Conservation (phyloP, 2,888 invertebrate species). For the Apamea crenata region DNA sequence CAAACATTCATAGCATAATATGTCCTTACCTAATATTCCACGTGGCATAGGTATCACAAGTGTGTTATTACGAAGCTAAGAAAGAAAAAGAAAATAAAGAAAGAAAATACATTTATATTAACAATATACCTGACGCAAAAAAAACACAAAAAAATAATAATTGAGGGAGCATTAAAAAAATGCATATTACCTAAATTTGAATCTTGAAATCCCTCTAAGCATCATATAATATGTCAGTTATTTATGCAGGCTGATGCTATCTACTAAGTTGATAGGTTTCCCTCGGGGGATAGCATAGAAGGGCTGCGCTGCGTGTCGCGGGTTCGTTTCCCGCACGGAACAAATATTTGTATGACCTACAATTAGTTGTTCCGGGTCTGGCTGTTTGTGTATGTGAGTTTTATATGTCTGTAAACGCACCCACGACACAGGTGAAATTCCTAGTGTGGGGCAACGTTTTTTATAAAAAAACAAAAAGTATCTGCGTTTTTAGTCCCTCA, state of each 20-base stretch:
- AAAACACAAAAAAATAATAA: neutral
- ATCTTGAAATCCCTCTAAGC: neutral
- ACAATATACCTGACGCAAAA: neutral
- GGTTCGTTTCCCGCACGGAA: no score
- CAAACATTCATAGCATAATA: neutral
- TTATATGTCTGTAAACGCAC: no score
- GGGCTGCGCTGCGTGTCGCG: no score
- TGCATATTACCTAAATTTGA: no score
- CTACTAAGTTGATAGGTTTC: neutral
- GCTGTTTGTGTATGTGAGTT: no score
- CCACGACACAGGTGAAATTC: no score
- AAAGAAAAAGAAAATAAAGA: neutral
- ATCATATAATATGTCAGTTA: no score
- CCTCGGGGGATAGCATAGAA: neutral
- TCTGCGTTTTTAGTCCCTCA: neutral
- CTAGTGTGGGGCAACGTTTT: no score
- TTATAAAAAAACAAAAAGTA: no score
- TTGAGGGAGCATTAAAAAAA: neutral
- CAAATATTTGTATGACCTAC: no score
- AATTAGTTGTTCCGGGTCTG: no score
- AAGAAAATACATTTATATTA: neutral
- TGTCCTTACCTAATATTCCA: neutral
- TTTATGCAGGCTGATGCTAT: neutral
- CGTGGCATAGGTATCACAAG: neutral
- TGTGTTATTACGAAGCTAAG: neutral